phyloP scores from a whole-genome alignment of 2,797 vertebrate species.

The Meda fulgida region DNA sequence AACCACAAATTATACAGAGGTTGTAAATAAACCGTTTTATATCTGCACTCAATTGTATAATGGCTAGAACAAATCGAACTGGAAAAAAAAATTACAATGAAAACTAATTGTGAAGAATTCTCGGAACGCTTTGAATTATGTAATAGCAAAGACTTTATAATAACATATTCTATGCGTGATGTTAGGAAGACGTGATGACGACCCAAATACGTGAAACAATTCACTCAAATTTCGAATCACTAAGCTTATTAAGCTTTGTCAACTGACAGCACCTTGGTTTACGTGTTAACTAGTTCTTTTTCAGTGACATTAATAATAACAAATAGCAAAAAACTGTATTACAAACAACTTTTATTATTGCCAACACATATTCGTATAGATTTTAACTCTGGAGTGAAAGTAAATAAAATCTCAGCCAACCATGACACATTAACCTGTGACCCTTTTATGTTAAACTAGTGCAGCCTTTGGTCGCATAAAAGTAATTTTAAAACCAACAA shows the following conservation, averaged over 20 bases:
- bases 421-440: slow-evolving; percentile 31
- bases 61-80: neutral
- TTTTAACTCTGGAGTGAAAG: slow-evolving; percentile 24
- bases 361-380: slow-evolving; percentile 9
- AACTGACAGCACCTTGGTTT: neutral
- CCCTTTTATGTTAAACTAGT: slow-evolving; percentile 21
- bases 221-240: neutral
- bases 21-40: neutral
- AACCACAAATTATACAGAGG: neutral
- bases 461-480: slow-evolving; percentile 52
- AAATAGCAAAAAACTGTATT: neutral
- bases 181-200: neutral
- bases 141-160: neutral
- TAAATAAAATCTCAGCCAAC: slow-evolving; percentile 33
- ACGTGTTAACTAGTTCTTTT: neutral
- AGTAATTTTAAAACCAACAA: slow-evolving; percentile 46
- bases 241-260: neutral
- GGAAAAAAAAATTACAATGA: neutral
- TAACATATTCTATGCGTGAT: neutral
- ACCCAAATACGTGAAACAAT: neutral
- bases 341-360: slow-evolving; percentile 37
- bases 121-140: too few relatives aligned
- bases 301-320: slow-evolving; percentile 6
- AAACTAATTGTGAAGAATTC: neutral
- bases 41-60: neutral